Evolutionary conservation across 2,797 vertebrate genomes (phyloP).

Genomic region (Notolepis coatsorum): DNA sequence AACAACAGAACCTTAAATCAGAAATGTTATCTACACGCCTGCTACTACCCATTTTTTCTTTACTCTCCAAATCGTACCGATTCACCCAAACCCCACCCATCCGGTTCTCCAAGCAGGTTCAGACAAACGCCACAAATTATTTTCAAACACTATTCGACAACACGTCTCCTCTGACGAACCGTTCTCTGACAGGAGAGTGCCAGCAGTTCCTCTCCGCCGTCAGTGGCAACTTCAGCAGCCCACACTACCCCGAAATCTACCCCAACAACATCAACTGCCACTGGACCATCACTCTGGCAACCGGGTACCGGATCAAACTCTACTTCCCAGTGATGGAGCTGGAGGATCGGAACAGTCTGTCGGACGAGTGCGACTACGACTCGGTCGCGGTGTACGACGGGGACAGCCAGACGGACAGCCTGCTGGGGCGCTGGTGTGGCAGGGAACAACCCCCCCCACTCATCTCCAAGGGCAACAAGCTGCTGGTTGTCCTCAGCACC

Average conservation of each 20-base stretch:
- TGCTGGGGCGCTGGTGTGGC: constrained; percentile 94
- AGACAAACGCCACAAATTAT: no score
- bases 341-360: constrained; percentile 92
- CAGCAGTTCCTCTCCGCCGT: constrained; percentile 88
- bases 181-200: constrained; percentile 86
- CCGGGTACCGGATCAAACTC: constrained; percentile 89
- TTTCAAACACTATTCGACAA: no score
- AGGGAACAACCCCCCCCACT: constrained; percentile 78
- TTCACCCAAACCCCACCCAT: no score
- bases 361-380: constrained; percentile 90
- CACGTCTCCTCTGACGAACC: not conserved
- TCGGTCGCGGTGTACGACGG: constrained; percentile 88
- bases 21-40: no score
- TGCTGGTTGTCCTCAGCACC: constrained; percentile 91
- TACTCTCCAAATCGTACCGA: no score
- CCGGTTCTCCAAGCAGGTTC: no score
- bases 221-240: constrained; percentile 94
- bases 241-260: constrained; percentile 91
- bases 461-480: constrained; percentile 85
- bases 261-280: constrained; percentile 98
- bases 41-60: no score
- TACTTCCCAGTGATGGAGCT: constrained; percentile 90
- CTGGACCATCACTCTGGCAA: constrained; percentile 89
- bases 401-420: constrained; percentile 75
- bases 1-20: no score